A percentile compares a stretch with the other conserved stretches of the same genome.
phyloP scores from a whole-genome alignment of 2,888 invertebrate species.

The Lepas anatifera region DNA sequence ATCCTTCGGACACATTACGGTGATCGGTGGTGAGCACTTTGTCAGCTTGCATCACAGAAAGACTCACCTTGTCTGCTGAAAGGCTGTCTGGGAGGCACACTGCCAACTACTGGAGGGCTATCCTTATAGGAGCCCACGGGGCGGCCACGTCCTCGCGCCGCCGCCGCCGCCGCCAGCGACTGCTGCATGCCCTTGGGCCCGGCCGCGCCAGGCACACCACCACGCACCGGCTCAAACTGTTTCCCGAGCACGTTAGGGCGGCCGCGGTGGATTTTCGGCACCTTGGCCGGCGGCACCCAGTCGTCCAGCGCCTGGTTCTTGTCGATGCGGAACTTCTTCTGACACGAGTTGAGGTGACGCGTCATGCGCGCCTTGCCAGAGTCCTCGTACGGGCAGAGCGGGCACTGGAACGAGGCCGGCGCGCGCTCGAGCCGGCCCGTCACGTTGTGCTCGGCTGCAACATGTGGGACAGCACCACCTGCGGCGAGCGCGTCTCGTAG shows the following conservation, averaged over 20 bases:
- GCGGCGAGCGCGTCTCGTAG: conserved; percentile 67
- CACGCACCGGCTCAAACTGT: conserved; percentile 21
- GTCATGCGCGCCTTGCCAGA: conserved; percentile 83
- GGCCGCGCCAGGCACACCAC: conserved; percentile 21
- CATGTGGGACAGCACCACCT: conserved; percentile 78
- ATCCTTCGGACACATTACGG: too few species aligned
- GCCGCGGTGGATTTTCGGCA: conserved; percentile 46
- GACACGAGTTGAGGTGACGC: conserved; percentile 73
- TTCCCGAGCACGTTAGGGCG: conserved; percentile 24
- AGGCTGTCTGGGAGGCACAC: conserved; percentile 4
- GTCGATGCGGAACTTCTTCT: conserved; percentile 78
- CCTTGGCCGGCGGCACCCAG: conserved; percentile 89
- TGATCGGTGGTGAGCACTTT: too few species aligned
- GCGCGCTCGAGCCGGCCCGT: conserved; percentile 71
- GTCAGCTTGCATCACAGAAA: too few species aligned
- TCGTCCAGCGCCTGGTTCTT: conserved; percentile 61
- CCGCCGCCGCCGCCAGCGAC: conserved; percentile 31
- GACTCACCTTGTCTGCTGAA: conserved; percentile 13
- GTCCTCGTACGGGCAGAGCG: conserved; percentile 87
- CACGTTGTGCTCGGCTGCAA: conserved; percentile 74
- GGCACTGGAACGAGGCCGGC: conserved; percentile 78
- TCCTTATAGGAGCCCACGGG: conserved; percentile 31
- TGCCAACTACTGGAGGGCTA: conserved; percentile 8
- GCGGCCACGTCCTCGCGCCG: conserved; percentile 37
- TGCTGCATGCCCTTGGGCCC: conserved; percentile 13